Evolutionary conservation across 2,113 vertebrate genomes (phyloP).

Genomic region (Archilochus colubris): DNA sequence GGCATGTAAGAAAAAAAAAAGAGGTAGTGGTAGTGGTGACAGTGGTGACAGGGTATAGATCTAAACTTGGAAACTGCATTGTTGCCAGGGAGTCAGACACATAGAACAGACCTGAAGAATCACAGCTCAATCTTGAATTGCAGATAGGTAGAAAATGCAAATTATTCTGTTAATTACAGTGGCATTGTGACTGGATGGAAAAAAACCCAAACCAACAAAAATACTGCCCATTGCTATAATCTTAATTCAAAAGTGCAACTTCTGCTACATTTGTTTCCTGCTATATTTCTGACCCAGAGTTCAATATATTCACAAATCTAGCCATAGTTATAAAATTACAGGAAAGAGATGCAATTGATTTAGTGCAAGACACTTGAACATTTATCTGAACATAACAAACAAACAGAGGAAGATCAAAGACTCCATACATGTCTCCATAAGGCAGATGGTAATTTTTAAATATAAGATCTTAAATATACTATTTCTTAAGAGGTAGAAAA

Average conservation of each 20-base stretch:
- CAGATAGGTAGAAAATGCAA: neutral
- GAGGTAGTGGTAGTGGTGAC: neutral
- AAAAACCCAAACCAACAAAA: neutral
- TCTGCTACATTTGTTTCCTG: conserved; percentile 50
- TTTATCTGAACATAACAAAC: conserved; percentile 41
- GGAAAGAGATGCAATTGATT: conserved; percentile 19
- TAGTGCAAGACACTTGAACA: conserved; percentile 52
- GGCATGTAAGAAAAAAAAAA: neutral
- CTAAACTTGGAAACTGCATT: neutral
- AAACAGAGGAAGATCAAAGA: conserved; percentile 58
- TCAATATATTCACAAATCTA: neutral
- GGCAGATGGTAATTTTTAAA: conserved; percentile 76
- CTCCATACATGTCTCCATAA: conserved; percentile 73
- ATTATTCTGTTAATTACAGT: neutral
- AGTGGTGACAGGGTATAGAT: neutral
- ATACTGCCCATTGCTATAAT: neutral
- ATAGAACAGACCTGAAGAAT: neutral
- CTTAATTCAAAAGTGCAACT: neutral
- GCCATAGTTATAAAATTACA: neutral
- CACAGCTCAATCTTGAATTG: conserved; percentile 4
- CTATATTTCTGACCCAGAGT: conserved; percentile 4
- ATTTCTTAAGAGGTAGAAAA: conserved; percentile 80
- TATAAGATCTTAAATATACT: conserved; percentile 71
- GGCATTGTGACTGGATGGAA: neutral
- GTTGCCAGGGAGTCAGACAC: neutral